These are phyloP conservation scores for Drosophila borborema DNA, from an alignment of 2,888 invertebrate species.

Conservation along the genomic window DNA sequence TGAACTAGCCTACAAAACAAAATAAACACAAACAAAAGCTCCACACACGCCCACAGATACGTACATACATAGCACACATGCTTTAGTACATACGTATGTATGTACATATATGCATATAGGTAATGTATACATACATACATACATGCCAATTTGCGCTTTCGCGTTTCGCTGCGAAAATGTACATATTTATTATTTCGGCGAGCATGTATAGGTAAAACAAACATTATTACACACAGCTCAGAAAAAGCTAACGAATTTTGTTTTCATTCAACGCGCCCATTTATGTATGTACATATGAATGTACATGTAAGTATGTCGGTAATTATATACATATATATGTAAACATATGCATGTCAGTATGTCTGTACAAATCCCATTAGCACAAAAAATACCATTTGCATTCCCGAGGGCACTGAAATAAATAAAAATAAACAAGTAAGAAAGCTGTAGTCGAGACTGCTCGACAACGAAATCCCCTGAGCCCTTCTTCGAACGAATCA, in stretches of 20 bases:
- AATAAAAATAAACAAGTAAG: neutral
- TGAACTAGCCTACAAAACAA: conserved; percentile 38
- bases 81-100: neutral
- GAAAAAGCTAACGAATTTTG: neutral
- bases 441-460: no score
- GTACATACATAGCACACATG: no score
- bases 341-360: conserved; percentile 2
- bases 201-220: neutral
- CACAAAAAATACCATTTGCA: conserved; percentile 34
- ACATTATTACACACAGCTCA: neutral
- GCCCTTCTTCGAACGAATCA: no score
- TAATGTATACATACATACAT: no score
- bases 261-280: neutral
- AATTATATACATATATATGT: neutral
- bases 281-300: neutral
- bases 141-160: conserved; percentile 17
- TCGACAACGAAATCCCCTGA: no score
- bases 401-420: conserved; percentile 39
- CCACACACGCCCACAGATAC: neutral
- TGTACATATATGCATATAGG: no score
- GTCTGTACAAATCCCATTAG: conserved; percentile 41
- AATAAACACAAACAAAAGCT: conserved; percentile 26
- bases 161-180: conserved; percentile 13
- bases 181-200: neutral
- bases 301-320: no score